Evolutionary conservation across 2,888 invertebrate genomes (phyloP).

Genomic region (Adela reaumurella): DNA sequence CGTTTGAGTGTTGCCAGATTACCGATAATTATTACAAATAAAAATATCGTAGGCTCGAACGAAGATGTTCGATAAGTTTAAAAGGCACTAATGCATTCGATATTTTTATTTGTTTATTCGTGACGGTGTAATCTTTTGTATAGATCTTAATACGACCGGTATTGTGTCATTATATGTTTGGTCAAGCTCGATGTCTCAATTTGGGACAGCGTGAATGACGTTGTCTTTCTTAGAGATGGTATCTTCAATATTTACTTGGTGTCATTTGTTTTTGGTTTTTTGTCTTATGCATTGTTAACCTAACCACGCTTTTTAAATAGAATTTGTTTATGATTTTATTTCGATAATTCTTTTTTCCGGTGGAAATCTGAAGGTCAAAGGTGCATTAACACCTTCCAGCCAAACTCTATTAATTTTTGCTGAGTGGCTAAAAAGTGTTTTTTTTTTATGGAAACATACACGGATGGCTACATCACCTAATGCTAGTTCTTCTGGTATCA

Average conservation of each 20-base stretch:
- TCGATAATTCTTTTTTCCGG: too few relatives aligned
- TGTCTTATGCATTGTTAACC: too few relatives aligned
- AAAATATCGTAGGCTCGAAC: constrained; percentile 35
- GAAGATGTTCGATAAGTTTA: constrained; percentile 24
- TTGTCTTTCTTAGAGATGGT: neutral
- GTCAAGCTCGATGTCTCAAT: neutral
- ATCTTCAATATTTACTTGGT: neutral
- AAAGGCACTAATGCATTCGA: constrained; percentile 49
- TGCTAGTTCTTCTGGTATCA: too few relatives aligned
- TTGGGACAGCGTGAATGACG: neutral
- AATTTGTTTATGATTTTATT: too few relatives aligned
- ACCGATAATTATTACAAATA: constrained; percentile 51
- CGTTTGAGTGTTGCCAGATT: constrained; percentile 48
- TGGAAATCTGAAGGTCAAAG: too few relatives aligned
- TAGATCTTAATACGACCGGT: constrained; percentile 34
- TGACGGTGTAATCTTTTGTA: constrained; percentile 26
- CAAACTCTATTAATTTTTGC: too few relatives aligned
- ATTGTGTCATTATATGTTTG: neutral
- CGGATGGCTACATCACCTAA: too few relatives aligned
- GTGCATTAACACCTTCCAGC: too few relatives aligned
- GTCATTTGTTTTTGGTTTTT: neutral
- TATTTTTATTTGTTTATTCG: constrained; percentile 50
- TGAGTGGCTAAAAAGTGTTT: too few relatives aligned
- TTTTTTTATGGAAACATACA: too few relatives aligned
- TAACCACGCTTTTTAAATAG: too few relatives aligned